phyloP scores from a whole-genome alignment of 2,113 vertebrate species.

The Oncorhynchus gorbuscha region DNA sequence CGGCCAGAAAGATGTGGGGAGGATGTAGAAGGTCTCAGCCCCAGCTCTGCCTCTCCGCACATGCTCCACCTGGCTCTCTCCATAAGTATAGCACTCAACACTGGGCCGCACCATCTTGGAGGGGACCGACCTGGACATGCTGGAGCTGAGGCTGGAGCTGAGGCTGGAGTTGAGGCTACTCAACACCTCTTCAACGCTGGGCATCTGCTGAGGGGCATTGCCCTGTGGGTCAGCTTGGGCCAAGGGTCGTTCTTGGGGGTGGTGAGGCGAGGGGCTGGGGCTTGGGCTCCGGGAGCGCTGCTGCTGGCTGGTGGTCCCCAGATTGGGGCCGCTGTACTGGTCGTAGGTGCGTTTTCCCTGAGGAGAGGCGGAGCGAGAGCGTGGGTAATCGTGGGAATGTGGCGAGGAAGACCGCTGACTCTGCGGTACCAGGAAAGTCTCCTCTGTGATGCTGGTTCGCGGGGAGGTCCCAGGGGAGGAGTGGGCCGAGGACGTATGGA shows the following conservation, averaged over 20 bases:
- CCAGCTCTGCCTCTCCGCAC: conserved; percentile 82
- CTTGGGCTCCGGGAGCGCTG: conserved; percentile 74
- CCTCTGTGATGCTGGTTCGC: conserved; percentile 85
- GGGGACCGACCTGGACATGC: conserved; percentile 78
- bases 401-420: conserved; percentile 96
- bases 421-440: conserved; percentile 86
- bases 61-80: conserved; percentile 84
- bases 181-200: conserved; percentile 79
- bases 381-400: conserved; percentile 83
- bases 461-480: conserved; percentile 94
- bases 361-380: conserved; percentile 87
- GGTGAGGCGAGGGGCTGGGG: conserved; percentile 89
- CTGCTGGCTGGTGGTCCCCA: conserved; percentile 55
- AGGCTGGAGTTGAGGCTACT: conserved; percentile 82
- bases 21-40: conserved; percentile 85
- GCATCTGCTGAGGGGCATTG: conserved; percentile 61
- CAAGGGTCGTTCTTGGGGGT: conserved; percentile 60
- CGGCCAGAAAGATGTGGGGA: conserved; percentile 85
- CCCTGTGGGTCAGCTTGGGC: conserved; percentile 62
- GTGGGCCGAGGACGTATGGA: conserved; percentile 88
- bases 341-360: conserved; percentile 96
- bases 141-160: conserved; percentile 76
- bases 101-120: conserved; percentile 88
- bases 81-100: conserved; percentile 76
- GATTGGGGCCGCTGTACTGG: conserved; percentile 80